A percentile compares a stretch with the other conserved stretches of the same genome.
phyloP scores from a whole-genome alignment of 2,113 vertebrate species.

The Bettongia penicillata region DNA sequence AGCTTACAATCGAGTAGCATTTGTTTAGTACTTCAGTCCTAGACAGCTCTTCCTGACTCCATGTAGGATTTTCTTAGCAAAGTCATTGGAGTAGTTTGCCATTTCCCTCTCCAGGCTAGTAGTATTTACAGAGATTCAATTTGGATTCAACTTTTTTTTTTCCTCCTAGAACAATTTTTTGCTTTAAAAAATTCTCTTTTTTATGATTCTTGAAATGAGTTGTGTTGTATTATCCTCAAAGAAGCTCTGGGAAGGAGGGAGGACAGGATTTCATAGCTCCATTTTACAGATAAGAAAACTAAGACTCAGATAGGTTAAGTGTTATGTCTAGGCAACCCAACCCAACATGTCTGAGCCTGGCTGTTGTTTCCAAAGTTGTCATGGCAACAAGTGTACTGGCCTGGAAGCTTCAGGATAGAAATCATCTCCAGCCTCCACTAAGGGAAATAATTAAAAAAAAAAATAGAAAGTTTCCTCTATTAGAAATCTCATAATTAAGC shows the following conservation, averaged over 20 bases:
- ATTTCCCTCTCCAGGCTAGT: neutral
- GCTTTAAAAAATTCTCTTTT: neutral
- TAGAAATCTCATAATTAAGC: neutral
- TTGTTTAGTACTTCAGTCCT: neutral
- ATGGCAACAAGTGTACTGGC: neutral
- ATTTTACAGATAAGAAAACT: neutral
- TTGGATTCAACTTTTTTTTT: neutral
- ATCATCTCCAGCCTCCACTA: neutral
- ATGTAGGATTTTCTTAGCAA: neutral
- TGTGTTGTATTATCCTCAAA: neutral
- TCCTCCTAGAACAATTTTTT: neutral
- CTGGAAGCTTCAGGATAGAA: neutral
- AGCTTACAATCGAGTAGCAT: neutral
- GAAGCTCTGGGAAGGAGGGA: neutral
- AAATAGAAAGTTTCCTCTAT: neutral
- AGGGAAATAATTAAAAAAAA: neutral
- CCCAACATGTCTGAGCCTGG: neutral
- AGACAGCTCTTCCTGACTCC: neutral
- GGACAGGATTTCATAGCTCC: neutral
- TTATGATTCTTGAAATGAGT: neutral
- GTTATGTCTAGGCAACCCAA: neutral
- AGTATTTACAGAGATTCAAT: neutral
- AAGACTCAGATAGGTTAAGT: neutral
- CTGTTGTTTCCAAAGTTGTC: neutral
- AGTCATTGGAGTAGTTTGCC: neutral